Conservation (phyloP, 2,113 vertebrate genomes). For the Channa argus region DNA sequence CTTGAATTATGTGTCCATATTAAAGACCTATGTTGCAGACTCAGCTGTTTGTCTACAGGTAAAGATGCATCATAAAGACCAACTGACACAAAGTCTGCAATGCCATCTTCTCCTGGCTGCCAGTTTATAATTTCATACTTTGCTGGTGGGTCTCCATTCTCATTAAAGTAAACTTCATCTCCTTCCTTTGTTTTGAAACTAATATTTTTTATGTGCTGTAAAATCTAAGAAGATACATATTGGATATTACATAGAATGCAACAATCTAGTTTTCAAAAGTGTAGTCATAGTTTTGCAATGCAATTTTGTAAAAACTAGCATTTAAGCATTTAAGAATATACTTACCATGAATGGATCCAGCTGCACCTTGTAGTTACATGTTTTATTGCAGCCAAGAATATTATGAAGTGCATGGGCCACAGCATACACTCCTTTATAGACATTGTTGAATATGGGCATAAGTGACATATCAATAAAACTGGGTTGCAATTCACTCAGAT, state of each 20-base stretch:
- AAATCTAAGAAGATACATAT: slow-evolving; percentile 52
- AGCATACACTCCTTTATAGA: slow-evolving; percentile 82
- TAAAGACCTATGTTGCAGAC: slow-evolving; percentile 60
- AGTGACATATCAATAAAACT: slow-evolving; percentile 80
- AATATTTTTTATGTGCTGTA: slow-evolving; percentile 66
- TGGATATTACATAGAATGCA: no score
- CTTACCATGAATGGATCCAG: slow-evolving; percentile 67
- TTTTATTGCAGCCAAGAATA: slow-evolving; percentile 63
- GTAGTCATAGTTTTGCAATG: no score
- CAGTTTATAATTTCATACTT: slow-evolving; percentile 82
- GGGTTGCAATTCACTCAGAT: slow-evolving; percentile 41
- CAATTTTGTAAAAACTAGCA: no score
- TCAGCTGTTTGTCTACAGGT: slow-evolving; percentile 56
- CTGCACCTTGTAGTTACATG: slow-evolving; percentile 54
- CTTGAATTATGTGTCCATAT: slow-evolving; percentile 66
- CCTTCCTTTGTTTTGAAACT: slow-evolving; percentile 77
- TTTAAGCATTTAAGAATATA: not conserved
- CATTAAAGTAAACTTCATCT: slow-evolving; percentile 76
- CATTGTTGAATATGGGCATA: slow-evolving; percentile 77
- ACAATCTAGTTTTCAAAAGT: no score
- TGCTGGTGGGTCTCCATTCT: slow-evolving; percentile 76
- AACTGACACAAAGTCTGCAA: slow-evolving; percentile 73
- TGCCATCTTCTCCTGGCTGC: slow-evolving; percentile 62
- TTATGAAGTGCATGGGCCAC: slow-evolving; percentile 76
- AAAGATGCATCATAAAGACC: slow-evolving; percentile 76